These are phyloP conservation scores for Hermatobates lingyangjiaoensis DNA, from an alignment of 1,140 invertebrate genomes.

Conservation along the genomic window DNA sequence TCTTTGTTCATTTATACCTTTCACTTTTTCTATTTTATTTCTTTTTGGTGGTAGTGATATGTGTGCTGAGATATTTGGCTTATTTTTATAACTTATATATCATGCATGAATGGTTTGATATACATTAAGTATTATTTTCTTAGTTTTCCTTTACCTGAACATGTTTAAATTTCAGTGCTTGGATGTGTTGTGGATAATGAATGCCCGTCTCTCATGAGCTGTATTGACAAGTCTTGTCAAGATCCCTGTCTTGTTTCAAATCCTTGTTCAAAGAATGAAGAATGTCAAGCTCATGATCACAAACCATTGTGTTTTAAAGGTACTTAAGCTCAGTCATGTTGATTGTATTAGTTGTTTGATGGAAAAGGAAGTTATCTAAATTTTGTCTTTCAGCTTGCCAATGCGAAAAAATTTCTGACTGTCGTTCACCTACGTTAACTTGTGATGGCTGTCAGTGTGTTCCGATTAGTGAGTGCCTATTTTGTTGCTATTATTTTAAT, in stretches of 20 bases:
- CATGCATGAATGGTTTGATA: no score
- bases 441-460: slow-evolving; percentile 49
- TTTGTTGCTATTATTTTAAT: no score
- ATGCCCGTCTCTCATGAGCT: slow-evolving; percentile 53
- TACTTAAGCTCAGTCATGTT: slow-evolving; percentile 20
- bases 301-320: slow-evolving; percentile 58
- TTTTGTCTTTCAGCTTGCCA: slow-evolving; percentile 35
- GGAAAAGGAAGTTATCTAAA: not conserved
- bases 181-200: slow-evolving; percentile 47
- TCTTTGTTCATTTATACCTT: no score
- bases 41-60: no score
- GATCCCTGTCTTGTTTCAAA: slow-evolving; percentile 49
- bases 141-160: no score
- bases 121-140: no score
- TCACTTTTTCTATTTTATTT: no score
- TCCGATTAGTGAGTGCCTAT: slow-evolving; percentile 28
- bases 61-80: no score
- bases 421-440: slow-evolving; percentile 29
- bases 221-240: slow-evolving; percentile 51
- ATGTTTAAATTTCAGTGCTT: slow-evolving; percentile 29
- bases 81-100: no score
- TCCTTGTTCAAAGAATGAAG: slow-evolving; percentile 41
- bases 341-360: no score
- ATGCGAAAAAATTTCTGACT: slow-evolving; percentile 41
- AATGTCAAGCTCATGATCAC: slow-evolving; percentile 57